Percentiles rank a stretch among this genome's conserved stretches.
Conservation (phyloP, 2,113 vertebrate genomes). For the Dasyprocta punctata region DNA sequence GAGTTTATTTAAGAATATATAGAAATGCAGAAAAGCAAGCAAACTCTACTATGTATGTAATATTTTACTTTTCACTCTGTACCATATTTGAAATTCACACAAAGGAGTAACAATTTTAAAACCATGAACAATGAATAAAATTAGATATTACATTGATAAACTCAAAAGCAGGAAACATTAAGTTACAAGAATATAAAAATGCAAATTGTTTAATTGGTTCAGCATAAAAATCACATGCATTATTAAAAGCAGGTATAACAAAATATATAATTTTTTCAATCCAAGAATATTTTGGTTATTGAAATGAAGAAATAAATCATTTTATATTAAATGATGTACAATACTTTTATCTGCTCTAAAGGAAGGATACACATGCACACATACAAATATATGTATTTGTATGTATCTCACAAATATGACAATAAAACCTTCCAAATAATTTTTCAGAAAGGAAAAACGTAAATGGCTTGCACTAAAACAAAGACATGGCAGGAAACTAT, state of each 20-base stretch:
- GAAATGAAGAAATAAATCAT: conserved; percentile 70
- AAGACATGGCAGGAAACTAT: not conserved
- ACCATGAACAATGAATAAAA: conserved; percentile 21
- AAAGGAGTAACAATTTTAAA: conserved; percentile 27
- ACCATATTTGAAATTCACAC: conserved; percentile 28
- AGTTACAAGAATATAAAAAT: conserved; percentile 49
- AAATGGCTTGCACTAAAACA: conserved; percentile 43
- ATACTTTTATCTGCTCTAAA: conserved; percentile 32
- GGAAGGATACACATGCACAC: not conserved
- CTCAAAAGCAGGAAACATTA: conserved; percentile 20
- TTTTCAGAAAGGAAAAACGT: conserved; percentile 57
- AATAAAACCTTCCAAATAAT: conserved; percentile 49
- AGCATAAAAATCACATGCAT: conserved; percentile 55
- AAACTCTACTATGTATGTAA: conserved; percentile 38
- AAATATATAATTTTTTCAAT: conserved; percentile 44
- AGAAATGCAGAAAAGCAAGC: conserved; percentile 1
- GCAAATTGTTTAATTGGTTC: conserved; percentile 41
- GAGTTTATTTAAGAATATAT: not conserved
- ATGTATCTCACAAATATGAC: conserved; percentile 25
- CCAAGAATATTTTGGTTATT: conserved; percentile 19
- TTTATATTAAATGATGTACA: conserved; percentile 22
- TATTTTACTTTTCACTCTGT: not conserved
- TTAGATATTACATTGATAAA: conserved; percentile 28
- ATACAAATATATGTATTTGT: not conserved
- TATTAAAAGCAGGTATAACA: conserved; percentile 1